These are phyloP conservation scores for Crossocerus cetratus DNA, from an alignment of 2,888 invertebrate genomes.

Conservation along the genomic window DNA sequence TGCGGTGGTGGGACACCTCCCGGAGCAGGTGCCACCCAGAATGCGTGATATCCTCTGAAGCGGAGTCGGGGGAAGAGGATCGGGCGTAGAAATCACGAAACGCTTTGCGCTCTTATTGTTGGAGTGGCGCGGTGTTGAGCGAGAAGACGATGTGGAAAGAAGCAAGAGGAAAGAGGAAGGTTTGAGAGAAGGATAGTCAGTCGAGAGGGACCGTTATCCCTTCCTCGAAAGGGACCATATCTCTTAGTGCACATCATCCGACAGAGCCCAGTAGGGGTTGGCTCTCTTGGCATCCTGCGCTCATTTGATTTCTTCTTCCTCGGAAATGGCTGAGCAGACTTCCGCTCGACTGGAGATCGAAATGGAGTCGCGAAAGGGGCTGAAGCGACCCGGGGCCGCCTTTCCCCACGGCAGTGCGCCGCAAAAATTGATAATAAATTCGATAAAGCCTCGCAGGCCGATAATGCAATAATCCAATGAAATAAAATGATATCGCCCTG, in stretches of 20 bases:
- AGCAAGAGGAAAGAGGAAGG: conserved; percentile 14
- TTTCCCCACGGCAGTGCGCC: too few species aligned
- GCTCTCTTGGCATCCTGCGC: conserved; percentile 4
- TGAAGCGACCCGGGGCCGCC: conserved; percentile 17
- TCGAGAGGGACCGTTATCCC: conserved; percentile 5
- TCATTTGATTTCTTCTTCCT: conserved; percentile 69
- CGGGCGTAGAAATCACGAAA: too few species aligned
- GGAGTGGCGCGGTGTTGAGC: not conserved
- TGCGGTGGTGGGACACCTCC: too few species aligned
- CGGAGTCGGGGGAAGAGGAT: too few species aligned
- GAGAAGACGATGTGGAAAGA: not conserved
- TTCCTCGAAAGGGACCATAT: conserved; percentile 8
- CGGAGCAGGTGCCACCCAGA: too few species aligned
- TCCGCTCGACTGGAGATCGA: conserved; percentile 73
- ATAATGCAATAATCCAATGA: conserved; percentile 65
- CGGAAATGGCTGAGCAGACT: conserved; percentile 77
- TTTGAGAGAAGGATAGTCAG: not conserved
- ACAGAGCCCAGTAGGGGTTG: not conserved
- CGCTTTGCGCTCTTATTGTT: too few species aligned
- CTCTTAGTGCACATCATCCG: conserved; percentile 6
- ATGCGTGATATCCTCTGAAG: too few species aligned
- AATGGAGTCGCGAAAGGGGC: conserved; percentile 68
- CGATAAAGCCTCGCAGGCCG: conserved; percentile 63
- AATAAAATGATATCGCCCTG: conserved; percentile 66
- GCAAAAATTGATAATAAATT: conserved; percentile 76